These are phyloP conservation scores for Drosophila parabipectinata DNA, from an alignment of 1,140 invertebrate species.

Conservation along the genomic window DNA sequence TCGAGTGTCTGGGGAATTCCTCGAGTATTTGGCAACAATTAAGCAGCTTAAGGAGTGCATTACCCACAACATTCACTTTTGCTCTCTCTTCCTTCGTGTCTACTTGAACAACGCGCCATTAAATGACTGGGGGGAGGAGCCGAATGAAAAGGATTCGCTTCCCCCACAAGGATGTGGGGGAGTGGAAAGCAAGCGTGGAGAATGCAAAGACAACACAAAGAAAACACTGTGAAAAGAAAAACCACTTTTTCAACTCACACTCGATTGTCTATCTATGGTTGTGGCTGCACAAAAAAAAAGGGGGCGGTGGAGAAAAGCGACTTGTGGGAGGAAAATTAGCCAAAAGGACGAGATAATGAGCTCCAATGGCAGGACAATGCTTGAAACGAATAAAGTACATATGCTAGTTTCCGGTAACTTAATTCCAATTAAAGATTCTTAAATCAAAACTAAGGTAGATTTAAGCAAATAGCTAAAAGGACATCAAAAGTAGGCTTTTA, in stretches of 20 bases:
- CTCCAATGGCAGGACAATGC: constrained; percentile 11
- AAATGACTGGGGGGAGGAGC: constrained; percentile 15
- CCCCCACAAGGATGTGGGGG: constrained; percentile 23
- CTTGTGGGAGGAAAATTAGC: constrained; percentile 7
- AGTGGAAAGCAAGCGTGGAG: constrained; percentile 30
- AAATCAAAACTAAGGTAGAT: not conserved
- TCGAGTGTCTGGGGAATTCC: constrained; percentile 11
- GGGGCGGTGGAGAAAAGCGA: not conserved
- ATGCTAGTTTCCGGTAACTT: constrained; percentile 9
- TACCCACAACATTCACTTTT: constrained; percentile 34
- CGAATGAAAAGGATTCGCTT: constrained; percentile 26
- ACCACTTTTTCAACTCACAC: constrained; percentile 13
- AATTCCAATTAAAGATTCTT: constrained; percentile 4
- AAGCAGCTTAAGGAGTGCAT: constrained; percentile 60
- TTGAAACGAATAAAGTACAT: not conserved
- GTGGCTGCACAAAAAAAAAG: not conserved
- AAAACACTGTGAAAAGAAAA: constrained; percentile 20
- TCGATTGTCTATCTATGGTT: constrained; percentile 36
- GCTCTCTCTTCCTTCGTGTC: constrained; percentile 14
- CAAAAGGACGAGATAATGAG: constrained; percentile 36
- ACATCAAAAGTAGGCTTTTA: no score
- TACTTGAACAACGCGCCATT: constrained; percentile 27
- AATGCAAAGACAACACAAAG: constrained; percentile 33
- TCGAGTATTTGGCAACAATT: constrained; percentile 64
- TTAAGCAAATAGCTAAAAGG: no score